Evolutionary conservation across 2,797 vertebrate species (phyloP), one percentile per base, ranked within the genome.

Genomic region (Adelosebastes latens): DNA sequence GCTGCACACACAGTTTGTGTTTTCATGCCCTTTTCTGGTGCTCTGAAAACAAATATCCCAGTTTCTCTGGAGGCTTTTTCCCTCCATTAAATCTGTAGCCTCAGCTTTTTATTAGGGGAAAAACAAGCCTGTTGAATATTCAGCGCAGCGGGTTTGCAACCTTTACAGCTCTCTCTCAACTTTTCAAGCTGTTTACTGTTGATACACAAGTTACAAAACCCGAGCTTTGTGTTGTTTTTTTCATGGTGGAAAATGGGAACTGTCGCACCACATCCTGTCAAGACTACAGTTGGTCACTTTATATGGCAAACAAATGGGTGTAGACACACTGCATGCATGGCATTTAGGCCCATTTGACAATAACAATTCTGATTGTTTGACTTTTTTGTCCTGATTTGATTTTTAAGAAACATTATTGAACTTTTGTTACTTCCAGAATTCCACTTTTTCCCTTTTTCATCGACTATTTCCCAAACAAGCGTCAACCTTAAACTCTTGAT

Each of bases 101-200:
- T 66, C 64, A 25, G 63, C 11, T 89, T 90, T 70, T 94, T 92
- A 92, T 88, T 76, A 75, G 88, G 72, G 87, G 86, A 86, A 90
- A 90, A 92, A 82, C 75, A 29, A 61, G 36, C 73, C 79, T 72
- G 75, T 58, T 93, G 83, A 93, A 91, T 93, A 91, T 92, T 91
- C 85, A 93, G 46, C 74, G 0, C 82, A 64, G 83, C 22, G 5
- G 68, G 68, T 82, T 61, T 72, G 61, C 36, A 80, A 13, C 72
- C 61, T 39, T 88, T 68, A 86, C 66, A 9, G 80, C 72, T 69
- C 55, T 52, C 67, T 65, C 24, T 1, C n/a, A 56, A 73, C 61
- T 70, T 63, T 27, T 79, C 32, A 0, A n/a, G 65, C 73, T 63
- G 77, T 88, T 87, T 79, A 76, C 79, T 78, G 81, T 76, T 77